phyloP scores from a whole-genome alignment of 2,888 invertebrate species.

The Ariolimax columbianus region DNA sequence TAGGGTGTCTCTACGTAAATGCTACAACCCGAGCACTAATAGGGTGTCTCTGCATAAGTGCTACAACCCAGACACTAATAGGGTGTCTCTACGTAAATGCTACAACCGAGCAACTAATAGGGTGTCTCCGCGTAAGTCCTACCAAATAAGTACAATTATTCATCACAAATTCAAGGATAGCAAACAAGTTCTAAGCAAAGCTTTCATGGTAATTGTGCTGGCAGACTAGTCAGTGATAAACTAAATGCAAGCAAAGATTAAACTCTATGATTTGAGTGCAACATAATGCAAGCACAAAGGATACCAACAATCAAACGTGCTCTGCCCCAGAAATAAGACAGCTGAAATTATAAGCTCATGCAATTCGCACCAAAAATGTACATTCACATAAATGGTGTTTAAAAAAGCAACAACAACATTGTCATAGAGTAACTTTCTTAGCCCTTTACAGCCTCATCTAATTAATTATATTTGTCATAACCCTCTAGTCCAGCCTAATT shows the following conservation, averaged over 20 bases:
- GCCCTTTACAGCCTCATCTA: too few relatives aligned
- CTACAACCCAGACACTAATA: too few relatives aligned
- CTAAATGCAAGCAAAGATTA: neutral
- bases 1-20: too few relatives aligned
- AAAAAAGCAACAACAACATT: neutral
- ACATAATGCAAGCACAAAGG: neutral
- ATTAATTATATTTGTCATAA: too few relatives aligned
- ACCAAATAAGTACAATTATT: too few relatives aligned
- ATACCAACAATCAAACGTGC: neutral
- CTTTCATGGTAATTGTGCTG: neutral
- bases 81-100: too few relatives aligned
- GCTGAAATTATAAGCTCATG: neutral
- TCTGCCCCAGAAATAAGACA: neutral
- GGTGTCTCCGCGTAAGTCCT: too few relatives aligned
- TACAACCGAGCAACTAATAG: too few relatives aligned
- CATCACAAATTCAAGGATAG: neutral
- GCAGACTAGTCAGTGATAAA: neutral
- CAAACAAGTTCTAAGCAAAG: neutral
- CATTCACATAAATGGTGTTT: neutral
- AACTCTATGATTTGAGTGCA: too few relatives aligned
- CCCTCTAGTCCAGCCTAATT: too few relatives aligned
- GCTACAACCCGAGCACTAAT: too few relatives aligned
- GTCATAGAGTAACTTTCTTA: neutral
- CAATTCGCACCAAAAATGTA: neutral
- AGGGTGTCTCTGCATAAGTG: too few relatives aligned